phyloP scores from a whole-genome alignment of 2,888 invertebrate species.

The Plebejus argus region DNA sequence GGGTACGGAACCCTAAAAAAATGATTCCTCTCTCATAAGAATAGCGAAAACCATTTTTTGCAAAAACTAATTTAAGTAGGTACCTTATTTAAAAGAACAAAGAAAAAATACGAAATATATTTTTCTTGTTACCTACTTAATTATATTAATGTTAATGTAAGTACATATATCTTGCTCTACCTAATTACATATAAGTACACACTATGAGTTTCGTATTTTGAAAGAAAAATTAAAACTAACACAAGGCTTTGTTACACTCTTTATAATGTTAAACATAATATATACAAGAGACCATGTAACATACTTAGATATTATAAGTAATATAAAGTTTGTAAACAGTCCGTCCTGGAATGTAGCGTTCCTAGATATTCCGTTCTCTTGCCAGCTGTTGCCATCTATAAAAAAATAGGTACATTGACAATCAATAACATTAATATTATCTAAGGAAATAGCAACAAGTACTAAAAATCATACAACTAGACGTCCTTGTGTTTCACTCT shows the following conservation, averaged over 20 bases:
- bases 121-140: neutral
- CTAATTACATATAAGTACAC: neutral
- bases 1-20: too few relatives aligned
- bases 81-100: neutral
- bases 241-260: neutral
- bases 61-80: neutral
- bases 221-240: neutral
- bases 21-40: neutral
- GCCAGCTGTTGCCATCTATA: neutral
- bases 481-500: slow-evolving; percentile 43
- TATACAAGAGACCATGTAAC: neutral
- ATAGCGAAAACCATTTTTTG: neutral
- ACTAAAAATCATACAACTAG: slow-evolving; percentile 39
- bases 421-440: slow-evolving; percentile 32
- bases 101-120: neutral
- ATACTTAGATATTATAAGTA: neutral
- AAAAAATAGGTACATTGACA: neutral
- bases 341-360: neutral
- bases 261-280: neutral
- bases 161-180: neutral
- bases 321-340: neutral
- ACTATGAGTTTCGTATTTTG: neutral
- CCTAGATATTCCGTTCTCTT: neutral
- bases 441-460: slow-evolving; percentile 35
- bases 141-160: neutral